Conservation (phyloP, 2,888 invertebrate species). For the Drosophila aldrichi region DNA sequence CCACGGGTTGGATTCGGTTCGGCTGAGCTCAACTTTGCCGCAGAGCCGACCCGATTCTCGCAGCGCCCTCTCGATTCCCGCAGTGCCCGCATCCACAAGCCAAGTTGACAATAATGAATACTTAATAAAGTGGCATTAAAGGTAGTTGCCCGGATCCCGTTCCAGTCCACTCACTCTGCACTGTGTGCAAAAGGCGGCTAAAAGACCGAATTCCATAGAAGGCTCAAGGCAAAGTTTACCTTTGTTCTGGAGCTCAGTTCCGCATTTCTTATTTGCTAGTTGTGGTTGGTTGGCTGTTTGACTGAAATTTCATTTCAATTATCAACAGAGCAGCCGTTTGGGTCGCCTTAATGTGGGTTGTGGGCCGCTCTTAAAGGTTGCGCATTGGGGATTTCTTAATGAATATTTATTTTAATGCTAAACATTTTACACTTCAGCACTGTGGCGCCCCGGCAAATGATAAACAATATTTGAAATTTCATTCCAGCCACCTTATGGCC, state of each 20-base stretch:
- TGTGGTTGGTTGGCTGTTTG: constrained; percentile 32
- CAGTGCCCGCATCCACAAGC: constrained; percentile 27
- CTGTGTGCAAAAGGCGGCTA: constrained; percentile 28
- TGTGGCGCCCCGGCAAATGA: constrained; percentile 1
- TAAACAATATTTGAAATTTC: constrained; percentile 4
- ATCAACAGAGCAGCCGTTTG: constrained; percentile 56
- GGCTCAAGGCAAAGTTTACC: constrained; percentile 67
- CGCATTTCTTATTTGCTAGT: constrained; percentile 18
- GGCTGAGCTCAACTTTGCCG: background rate
- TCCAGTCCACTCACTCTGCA: constrained; percentile 13
- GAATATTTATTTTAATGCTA: constrained; percentile 28
- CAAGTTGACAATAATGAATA: constrained; percentile 78
- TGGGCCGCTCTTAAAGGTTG: constrained; percentile 33
- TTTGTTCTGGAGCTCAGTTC: constrained; percentile 50
- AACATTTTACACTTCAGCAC: constrained; percentile 9
- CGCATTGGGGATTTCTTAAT: constrained; percentile 11
- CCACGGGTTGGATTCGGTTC: background rate
- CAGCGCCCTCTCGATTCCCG: constrained; percentile 1
- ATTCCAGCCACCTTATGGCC: background rate
- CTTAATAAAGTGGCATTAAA: constrained; percentile 75
- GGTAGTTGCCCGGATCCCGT: constrained; percentile 54
- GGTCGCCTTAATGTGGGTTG: constrained; percentile 49
- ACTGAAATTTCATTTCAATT: constrained; percentile 70
- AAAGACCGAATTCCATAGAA: constrained; percentile 24
- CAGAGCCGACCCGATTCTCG: constrained; percentile 5